Evolutionary conservation across 30 jellyfish, hydroid and myxozoan species (phyloP).

Genomic region (Aurelia aurita): DNA sequence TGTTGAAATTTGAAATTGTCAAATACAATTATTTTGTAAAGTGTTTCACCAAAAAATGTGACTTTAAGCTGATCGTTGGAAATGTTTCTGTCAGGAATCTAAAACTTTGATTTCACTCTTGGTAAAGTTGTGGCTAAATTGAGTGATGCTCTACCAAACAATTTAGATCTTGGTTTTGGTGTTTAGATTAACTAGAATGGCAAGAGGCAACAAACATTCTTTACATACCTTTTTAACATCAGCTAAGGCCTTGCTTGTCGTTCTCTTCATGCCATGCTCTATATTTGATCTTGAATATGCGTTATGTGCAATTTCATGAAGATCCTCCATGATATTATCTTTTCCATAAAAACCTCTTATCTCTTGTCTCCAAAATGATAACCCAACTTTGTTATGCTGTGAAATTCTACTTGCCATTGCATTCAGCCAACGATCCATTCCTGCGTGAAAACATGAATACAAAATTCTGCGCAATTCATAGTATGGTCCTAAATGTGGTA

Average conservation of each 20-base stretch:
- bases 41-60: too few species aligned
- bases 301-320: not conserved
- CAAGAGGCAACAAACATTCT: too few species aligned
- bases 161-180: too few species aligned
- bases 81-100: too few species aligned
- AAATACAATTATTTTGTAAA: too few species aligned
- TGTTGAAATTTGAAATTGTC: too few species aligned
- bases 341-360: not conserved
- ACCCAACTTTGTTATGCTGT: not conserved
- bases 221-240: not conserved
- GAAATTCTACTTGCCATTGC: not conserved
- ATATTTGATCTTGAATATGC: not conserved
- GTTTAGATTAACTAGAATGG: too few species aligned
- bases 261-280: not conserved
- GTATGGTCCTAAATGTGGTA: too few species aligned
- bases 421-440: not conserved
- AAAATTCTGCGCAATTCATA: not conserved
- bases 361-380: constrained; percentile 3
- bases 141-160: too few species aligned
- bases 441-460: not conserved
- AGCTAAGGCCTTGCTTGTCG: not conserved
- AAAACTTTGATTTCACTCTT: too few species aligned
- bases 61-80: too few species aligned
- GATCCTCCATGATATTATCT: not conserved
- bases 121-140: too few species aligned